These are phyloP conservation scores for Eurois occulta DNA, from an alignment of 2,888 invertebrate genomes.

Conservation along the genomic window DNA sequence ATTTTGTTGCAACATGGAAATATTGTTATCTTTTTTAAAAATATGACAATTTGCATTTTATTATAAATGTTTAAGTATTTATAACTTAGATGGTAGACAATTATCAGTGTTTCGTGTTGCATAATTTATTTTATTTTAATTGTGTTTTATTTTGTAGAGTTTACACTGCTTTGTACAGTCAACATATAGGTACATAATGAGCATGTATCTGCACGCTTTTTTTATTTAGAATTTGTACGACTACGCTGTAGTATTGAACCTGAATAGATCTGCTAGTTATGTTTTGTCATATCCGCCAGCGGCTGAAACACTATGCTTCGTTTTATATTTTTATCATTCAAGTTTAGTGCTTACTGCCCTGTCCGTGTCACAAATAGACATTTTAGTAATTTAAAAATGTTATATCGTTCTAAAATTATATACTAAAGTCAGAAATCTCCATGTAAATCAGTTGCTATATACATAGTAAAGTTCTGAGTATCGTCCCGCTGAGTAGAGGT, in stretches of 20 bases:
- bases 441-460: constrained; percentile 47
- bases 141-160: constrained; percentile 82
- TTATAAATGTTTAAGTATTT: constrained; percentile 68
- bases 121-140: constrained; percentile 87
- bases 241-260: constrained; percentile 51
- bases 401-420: constrained; percentile 61
- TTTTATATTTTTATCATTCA: constrained; percentile 58
- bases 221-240: constrained; percentile 44
- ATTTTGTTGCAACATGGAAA: constrained; percentile 63
- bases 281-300: constrained; percentile 65
- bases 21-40: constrained; percentile 57
- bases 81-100: constrained; percentile 70
- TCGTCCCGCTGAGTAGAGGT: constrained; percentile 37
- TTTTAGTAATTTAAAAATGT: constrained; percentile 53
- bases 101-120: constrained; percentile 84
- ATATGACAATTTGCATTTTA: constrained; percentile 69
- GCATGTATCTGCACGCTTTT: constrained; percentile 74
- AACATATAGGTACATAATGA: constrained; percentile 57
- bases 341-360: constrained; percentile 67
- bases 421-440: constrained; percentile 53
- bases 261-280: constrained; percentile 88
- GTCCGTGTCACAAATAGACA: constrained; percentile 73
- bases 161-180: constrained; percentile 83
- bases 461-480: constrained; percentile 39
- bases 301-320: constrained; percentile 59